Evolutionary conservation across 2,113 vertebrate species (phyloP), one percentile per base, ranked within the genome.

Genomic region (Pterocles orientalis): DNA sequence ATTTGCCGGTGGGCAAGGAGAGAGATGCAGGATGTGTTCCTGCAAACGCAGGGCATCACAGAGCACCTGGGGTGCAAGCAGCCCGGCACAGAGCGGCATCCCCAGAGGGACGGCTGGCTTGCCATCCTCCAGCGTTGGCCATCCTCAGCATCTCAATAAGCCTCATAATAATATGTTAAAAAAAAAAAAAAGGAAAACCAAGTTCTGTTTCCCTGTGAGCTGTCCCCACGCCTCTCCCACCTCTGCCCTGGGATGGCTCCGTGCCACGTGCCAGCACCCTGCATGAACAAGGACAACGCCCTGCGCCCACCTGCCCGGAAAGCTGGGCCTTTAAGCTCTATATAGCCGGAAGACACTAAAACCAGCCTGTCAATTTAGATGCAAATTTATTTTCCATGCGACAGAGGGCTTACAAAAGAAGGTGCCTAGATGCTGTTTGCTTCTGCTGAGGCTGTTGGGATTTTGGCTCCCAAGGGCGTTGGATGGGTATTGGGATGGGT

Each of bases 401-500:
- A 96, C 91, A 92, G 62, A 91, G 93, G 47, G 91, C 78, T 91
- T 86, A 96, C 87, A 94, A 95, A 94, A 97, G 85, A 93, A 94
- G 94, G 89, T 90, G 77, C 5, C 56, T 65, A 20, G 47, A 86
- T 82, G 86, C 75, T 86, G 86, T 36, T 81, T 87, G 76, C 71
- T 93, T 78, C 77, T 92, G 80, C 91, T 79, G 28, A 57, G 76
- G 54, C 83, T 82, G 78, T 15, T 75, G 80, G 64, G 58, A 84
- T 79, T 79, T 70, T 82, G 57, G 78, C 43, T 94, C 82, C 78
- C 68, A 47, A 62, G 39, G 71, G 29, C n/a, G 23, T n/a, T 66
- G 61, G 51, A 51, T 7, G 41, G 81, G 47, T 23, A 57, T 53
- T 72, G 58, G 78, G 78, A 82, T 60, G 70, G 70, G 86, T 82